phyloP scores from a whole-genome alignment of 2,888 invertebrate species.

The Capitulum mitella region DNA sequence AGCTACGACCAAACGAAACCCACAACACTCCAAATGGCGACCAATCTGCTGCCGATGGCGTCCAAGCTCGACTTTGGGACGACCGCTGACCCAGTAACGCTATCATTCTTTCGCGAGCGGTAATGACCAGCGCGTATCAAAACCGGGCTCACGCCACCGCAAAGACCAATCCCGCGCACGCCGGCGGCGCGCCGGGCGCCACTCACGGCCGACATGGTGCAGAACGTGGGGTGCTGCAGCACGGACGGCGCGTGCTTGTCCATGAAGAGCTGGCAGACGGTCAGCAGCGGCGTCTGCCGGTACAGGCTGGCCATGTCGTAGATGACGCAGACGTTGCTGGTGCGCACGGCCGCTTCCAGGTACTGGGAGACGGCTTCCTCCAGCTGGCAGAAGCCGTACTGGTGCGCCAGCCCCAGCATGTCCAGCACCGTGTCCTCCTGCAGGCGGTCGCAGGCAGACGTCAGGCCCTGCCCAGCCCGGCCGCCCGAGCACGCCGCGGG shows the following conservation, averaged over 20 bases:
- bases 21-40: too few species aligned
- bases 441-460: too few species aligned
- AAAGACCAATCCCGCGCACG: not conserved
- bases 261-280: conserved; percentile 81
- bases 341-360: conserved; percentile 74
- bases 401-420: conserved; percentile 79
- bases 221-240: conserved; percentile 73
- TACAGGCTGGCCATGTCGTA: conserved; percentile 80
- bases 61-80: too few species aligned
- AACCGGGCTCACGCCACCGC: too few species aligned
- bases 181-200: not conserved
- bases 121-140: too few species aligned
- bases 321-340: conserved; percentile 88
- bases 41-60: too few species aligned
- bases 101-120: too few species aligned
- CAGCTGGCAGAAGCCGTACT: conserved; percentile 87
- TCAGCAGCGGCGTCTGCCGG: conserved; percentile 52
- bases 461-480: too few species aligned
- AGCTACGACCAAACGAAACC: too few species aligned
- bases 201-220: conserved; percentile 53
- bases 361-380: conserved; percentile 90
- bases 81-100: too few species aligned
- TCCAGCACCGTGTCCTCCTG: conserved; percentile 50
- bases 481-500: too few species aligned
- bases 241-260: conserved; percentile 82